These are phyloP conservation scores for Burhinus bistriatus DNA, from an alignment of 2,113 vertebrate species.

Conservation along the genomic window DNA sequence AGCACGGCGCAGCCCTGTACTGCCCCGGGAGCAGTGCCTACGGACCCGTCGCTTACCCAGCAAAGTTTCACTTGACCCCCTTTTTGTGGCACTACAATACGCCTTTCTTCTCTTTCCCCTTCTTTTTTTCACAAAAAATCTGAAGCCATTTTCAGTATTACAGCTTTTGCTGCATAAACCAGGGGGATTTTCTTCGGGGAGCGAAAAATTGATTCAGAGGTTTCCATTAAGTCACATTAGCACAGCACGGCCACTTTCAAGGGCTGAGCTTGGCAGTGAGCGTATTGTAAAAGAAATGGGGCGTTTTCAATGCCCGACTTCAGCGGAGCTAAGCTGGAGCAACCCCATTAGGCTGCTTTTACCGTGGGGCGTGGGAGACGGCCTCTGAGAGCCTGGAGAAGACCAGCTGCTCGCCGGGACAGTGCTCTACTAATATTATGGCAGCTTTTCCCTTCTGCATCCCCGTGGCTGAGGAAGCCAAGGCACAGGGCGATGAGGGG, in stretches of 20 bases:
- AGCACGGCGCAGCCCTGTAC: background rate
- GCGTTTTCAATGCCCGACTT: background rate
- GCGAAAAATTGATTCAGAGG: conserved; percentile 67
- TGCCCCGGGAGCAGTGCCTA: background rate
- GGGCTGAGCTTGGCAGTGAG: conserved; percentile 54
- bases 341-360: conserved; percentile 9
- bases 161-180: conserved; percentile 61
- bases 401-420: background rate
- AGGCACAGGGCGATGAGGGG: background rate
- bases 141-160: conserved; percentile 69
- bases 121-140: background rate
- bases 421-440: accelerated
- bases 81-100: conserved; percentile 25
- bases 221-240: conserved; percentile 76
- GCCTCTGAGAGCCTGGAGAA: background rate
- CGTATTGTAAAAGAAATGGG: background rate
- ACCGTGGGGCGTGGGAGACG: background rate
- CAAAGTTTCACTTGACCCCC: conserved; percentile 46
- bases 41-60: background rate
- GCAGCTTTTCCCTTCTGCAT: background rate
- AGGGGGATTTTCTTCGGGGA: conserved; percentile 73
- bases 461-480: accelerated
- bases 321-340: background rate
- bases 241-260: conserved; percentile 65
- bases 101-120: conserved; percentile 3